Base-by-base conservation (phyloP, 2,113 vertebrate genomes). In the Alectura lathami region DNA sequence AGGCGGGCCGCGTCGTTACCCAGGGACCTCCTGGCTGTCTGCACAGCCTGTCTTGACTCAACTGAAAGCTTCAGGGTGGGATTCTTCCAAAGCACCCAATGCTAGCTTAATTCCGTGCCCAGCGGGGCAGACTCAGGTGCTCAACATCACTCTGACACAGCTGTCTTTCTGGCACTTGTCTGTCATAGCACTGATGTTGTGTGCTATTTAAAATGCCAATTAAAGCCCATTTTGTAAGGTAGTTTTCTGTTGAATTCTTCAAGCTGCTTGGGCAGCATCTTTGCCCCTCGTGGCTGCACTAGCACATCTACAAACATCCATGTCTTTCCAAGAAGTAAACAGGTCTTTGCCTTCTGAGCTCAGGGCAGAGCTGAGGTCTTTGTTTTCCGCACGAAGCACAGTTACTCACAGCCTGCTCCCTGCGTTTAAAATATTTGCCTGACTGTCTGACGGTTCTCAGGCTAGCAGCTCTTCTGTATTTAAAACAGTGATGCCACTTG, bases 261-360 rank as follows among this genome's bases (percentile, higher is more conserved):
- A 47, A 23, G 32, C 0, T 81, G 42, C 63, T 83, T 53, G 70
- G 22, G 51, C 81, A 79, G 40, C 2, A 2, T 40, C 75, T 88
- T 78, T 78, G 34, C 43, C 91, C 57, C 40, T 88, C 12, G 0
- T 36, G 62, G 32, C 70, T 93, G 68, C 50, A 38, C 88, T 86
- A 74, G 50, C 81, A 76, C 53, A 12, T 38, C 87, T 57, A 32
- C 20, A 77, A 76, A 15, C 75, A 59, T 89, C 60, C 21, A 0
- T 18, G 47, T 32, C 72, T 86, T 77, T 86, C 54, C 45, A 62
- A 91, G 56, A 36, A 88, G 54, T 50, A 47, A 93, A 43, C 7
- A 60, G 60, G 13, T 42, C 81, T 96, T 88, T 72, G 64, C 45
- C 56, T 83, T 68, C 69, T 81, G 64, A 24, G 60, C 68, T 81